Evolutionary conservation across 2,797 vertebrate genomes (phyloP).

Genomic region (Trematocara caparti): DNA sequence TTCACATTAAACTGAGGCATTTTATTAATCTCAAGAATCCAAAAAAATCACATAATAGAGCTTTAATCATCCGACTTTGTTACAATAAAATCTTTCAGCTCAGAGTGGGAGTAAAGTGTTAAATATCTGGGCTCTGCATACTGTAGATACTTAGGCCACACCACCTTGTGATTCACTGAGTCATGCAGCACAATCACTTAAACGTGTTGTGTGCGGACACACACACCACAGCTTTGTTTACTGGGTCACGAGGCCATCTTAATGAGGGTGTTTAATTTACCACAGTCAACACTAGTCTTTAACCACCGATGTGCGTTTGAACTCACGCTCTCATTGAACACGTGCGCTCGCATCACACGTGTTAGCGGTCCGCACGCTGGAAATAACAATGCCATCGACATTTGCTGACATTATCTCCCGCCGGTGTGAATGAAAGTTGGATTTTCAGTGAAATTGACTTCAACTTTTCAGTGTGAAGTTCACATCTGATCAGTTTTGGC

Average conservation of each 20-base stretch:
- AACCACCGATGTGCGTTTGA: background rate
- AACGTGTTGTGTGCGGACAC: background rate
- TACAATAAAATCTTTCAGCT: background rate
- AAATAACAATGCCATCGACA: background rate
- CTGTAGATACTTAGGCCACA: background rate
- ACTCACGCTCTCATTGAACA: background rate
- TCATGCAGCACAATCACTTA: background rate
- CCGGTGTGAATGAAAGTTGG: background rate
- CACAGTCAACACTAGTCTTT: background rate
- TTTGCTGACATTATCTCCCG: background rate
- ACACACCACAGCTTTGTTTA: background rate
- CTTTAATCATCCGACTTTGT: background rate
- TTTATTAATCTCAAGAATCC: background rate
- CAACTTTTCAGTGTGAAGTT: background rate
- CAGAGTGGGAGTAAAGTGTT: slow-evolving; percentile 3
- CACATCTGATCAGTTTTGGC: background rate
- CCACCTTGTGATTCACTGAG: background rate
- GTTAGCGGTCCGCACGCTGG: fast-evolving
- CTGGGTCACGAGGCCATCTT: slow-evolving; percentile 19
- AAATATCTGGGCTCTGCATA: background rate
- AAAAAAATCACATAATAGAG: background rate
- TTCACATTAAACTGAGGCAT: background rate
- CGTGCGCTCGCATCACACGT: background rate
- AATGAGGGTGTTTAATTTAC: slow-evolving; percentile 32
- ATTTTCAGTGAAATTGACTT: background rate